A percentile compares a stretch with the other conserved stretches of the same genome.
Evolutionary conservation across 2,797 vertebrate genomes (phyloP).

Genomic region (Rhynchotus rufescens): DNA sequence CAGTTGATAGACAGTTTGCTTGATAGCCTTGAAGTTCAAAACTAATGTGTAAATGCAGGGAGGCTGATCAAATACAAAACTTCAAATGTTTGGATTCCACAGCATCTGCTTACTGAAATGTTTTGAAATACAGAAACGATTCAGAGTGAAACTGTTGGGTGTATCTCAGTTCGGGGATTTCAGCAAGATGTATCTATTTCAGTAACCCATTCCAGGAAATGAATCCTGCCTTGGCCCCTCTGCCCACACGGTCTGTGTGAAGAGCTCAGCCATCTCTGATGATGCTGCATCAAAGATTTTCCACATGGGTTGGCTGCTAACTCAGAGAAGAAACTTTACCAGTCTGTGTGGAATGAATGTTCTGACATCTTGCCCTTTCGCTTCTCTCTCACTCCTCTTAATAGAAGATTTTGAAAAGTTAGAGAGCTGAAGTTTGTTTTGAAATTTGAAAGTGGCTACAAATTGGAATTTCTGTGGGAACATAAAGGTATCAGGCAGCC

Average conservation of each 20-base stretch:
- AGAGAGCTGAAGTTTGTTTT: conserved; percentile 30
- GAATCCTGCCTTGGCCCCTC: background rate
- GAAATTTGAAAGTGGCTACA: background rate
- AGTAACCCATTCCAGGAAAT: conserved; percentile 31
- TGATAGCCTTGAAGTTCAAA: background rate
- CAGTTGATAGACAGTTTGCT: background rate
- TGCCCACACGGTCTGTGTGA: conserved; percentile 10
- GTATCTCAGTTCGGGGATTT: background rate
- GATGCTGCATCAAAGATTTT: conserved; percentile 12
- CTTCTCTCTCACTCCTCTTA: background rate
- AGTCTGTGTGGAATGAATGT: background rate
- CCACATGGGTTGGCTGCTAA: conserved; percentile 40
- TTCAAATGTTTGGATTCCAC: background rate
- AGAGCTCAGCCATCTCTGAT: background rate
- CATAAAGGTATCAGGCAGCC: background rate
- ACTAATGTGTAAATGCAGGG: background rate
- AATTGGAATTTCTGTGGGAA: background rate
- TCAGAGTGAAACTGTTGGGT: background rate
- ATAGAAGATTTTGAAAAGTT: conserved; percentile 40
- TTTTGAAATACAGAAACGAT: background rate
- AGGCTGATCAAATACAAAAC: background rate
- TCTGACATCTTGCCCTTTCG: conserved; percentile 48
- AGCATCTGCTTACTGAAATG: background rate
- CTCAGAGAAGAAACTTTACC: conserved; percentile 32
- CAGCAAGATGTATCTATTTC: conserved; percentile 27